Base-by-base conservation (phyloP, 1,140 invertebrate species). In the Drosophila micromelanica region DNA sequence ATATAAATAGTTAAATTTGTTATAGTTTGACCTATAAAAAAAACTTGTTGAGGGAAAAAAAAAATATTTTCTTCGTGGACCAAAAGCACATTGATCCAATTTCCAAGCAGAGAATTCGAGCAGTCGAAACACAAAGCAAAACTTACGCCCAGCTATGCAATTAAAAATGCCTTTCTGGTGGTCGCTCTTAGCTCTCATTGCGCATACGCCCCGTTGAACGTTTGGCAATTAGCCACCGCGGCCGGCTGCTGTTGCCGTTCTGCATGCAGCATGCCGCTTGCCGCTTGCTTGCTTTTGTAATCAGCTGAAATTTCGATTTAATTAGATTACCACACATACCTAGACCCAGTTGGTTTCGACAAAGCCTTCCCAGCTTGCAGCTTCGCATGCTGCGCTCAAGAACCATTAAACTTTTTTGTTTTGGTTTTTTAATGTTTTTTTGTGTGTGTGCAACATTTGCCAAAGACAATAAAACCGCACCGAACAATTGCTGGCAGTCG, bases 261-360 rank as follows among this genome's bases (percentile, higher is more conserved):
- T 32, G 65, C 46, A 15, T 30, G 63, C 43, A 32, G 62, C 61
- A 15, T 15, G 43, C 43, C 12, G 30, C 42, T 17, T 2, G 43
- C 27, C 20, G 43, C 56, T 13, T 46, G 55, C 64, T 37, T 27
- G 73, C 67, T 82, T 84, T 84, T 76, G 80, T 76, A 84, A 85
- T 76, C 76, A 76, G 73, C 76, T 84, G 52, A 84, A 85, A 85
- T 85, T 84, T 84, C 80, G 73, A 85, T 80, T 84, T 84, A 84
- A 84, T 84, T 84, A 84, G 80, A 79, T 84, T 84, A 85, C 80
- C 80, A 85, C 80, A 80, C 80, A 75, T 20, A 80, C 43, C 55
- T 45, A 62, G 32, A 40, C 64, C 20, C 59, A 55, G 56, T 48
- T 79, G 59, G 65, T 71, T 74, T 54, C 45, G 32, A 38, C 40